Evolutionary conservation across 2,888 invertebrate species (phyloP), one percentile per base, ranked within the genome.

Genomic region (Lasioglossum vierecki): DNA sequence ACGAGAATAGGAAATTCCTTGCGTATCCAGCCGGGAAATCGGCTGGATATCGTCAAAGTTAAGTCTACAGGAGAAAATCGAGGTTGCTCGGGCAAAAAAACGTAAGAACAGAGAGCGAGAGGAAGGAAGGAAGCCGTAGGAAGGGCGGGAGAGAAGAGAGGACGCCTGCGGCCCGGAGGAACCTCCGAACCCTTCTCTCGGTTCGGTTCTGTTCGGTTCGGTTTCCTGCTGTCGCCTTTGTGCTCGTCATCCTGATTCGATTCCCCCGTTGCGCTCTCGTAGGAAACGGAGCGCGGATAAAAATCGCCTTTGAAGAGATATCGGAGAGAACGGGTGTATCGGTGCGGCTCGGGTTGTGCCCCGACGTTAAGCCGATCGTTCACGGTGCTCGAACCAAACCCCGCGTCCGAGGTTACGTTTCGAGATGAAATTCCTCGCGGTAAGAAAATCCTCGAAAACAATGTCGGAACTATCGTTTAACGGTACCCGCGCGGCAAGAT

Each of bases 1-100:
- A 72, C 66, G 66, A 66, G 84, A 84, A 84, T 79, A 76, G 79
- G 75, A 84, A 84, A 85, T 80, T 80, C 79, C 71, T 81, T 79
- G 89, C 87, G 90, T 90, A 93, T 89, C 79, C 88, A 85, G 79
- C 91, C 91, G 91, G 91, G 89, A 93, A 94, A 94, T 94, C 93
- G 93, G 92, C 90, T 88, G 91, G 83, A 71, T 84, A 80, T 84
- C 83, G 89, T 89, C 87, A 83, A 88, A 89, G 90, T 90, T 90
- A 84, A 91, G 88, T 90, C 88, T 90, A 87, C 86, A 86, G 86
- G 63, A 72, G 84, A 85, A 89, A 85, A 89, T 88, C 83, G 90
- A 88, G 82, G 83, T 80, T 80, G 76, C 84, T 39, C 75, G 83
- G 79, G 68, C 49, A 86, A 76, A 88, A 81, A 70, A 78, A 41